phyloP scores from a whole-genome alignment of 1,140 invertebrate genomes.

The Ceratosolen solmsi region DNA sequence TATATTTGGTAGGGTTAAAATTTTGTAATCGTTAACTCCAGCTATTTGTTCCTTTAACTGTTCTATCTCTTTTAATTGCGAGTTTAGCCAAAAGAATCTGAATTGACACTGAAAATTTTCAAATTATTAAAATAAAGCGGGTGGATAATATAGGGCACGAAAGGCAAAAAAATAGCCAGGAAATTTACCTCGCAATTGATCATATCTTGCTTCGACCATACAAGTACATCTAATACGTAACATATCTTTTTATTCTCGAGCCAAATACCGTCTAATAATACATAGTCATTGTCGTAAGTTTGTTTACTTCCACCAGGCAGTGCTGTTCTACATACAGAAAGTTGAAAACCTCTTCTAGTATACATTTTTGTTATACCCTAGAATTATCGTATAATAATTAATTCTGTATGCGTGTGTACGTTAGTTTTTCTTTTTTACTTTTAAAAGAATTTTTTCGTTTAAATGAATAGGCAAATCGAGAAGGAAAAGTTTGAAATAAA shows the following conservation, averaged over 20 bases:
- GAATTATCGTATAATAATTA: slow-evolving; percentile 56
- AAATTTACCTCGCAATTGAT: slow-evolving; percentile 84
- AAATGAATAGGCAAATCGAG: no score
- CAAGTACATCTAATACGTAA: slow-evolving; percentile 87
- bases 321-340: slow-evolving; percentile 77
- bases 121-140: slow-evolving; percentile 18
- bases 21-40: slow-evolving; percentile 73
- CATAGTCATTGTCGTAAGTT: slow-evolving; percentile 66
- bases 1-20: slow-evolving; percentile 72
- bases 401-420: no score
- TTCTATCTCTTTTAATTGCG: slow-evolving; percentile 78
- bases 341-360: slow-evolving; percentile 78
- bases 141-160: neutral
- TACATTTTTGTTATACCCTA: slow-evolving; percentile 84
- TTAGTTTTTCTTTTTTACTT: no score
- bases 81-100: slow-evolving; percentile 83
- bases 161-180: slow-evolving; percentile 30
- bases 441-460: no score
- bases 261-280: slow-evolving; percentile 89
- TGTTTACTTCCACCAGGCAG: slow-evolving; percentile 83
- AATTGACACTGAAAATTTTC: slow-evolving; percentile 79
- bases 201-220: slow-evolving; percentile 85
- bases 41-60: slow-evolving; percentile 65
- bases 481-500: slow-evolving; percentile 23
- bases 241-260: slow-evolving; percentile 77